phyloP scores from a whole-genome alignment of 2,888 invertebrate genomes.

The Drosophila nigritarsus region DNA sequence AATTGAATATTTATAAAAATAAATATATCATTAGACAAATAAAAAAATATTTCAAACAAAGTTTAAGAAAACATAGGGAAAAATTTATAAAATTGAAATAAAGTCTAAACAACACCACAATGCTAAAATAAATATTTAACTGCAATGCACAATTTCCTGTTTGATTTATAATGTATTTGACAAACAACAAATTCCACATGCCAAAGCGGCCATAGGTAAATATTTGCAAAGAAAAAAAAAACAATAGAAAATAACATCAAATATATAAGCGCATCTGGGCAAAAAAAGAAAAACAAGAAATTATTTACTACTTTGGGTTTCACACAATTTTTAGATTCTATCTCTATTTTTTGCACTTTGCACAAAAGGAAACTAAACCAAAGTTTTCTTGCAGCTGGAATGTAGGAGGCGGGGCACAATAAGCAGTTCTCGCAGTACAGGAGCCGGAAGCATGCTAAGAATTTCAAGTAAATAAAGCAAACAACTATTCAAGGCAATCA shows the following conservation, averaged over 20 bases:
- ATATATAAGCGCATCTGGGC: conserved; percentile 12
- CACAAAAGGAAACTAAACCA: conserved; percentile 48
- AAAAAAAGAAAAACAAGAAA: conserved; percentile 29
- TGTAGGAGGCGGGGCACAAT: conserved; percentile 21
- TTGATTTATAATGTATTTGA: conserved; percentile 20
- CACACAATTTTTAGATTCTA: conserved; percentile 30
- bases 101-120: neutral
- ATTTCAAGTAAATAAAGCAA: conserved; percentile 58
- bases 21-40: neutral
- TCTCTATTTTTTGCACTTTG: conserved; percentile 22
- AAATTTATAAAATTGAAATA: neutral
- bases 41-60: neutral
- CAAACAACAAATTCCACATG: conserved; percentile 16
- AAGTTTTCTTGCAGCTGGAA: conserved; percentile 52
- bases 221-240: conserved; percentile 47
- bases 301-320: conserved; percentile 43
- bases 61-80: neutral
- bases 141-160: conserved; percentile 1
- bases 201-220: conserved; percentile 37
- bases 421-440: conserved; percentile 22
- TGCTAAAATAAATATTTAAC: conserved; percentile 17
- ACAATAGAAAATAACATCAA: conserved; percentile 15
- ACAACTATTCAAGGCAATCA: conserved; percentile 41
- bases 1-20: neutral
- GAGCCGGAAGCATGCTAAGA: conserved; percentile 45